Base-by-base conservation (phyloP, 2,113 vertebrate species). In the Eurypyga helias region DNA sequence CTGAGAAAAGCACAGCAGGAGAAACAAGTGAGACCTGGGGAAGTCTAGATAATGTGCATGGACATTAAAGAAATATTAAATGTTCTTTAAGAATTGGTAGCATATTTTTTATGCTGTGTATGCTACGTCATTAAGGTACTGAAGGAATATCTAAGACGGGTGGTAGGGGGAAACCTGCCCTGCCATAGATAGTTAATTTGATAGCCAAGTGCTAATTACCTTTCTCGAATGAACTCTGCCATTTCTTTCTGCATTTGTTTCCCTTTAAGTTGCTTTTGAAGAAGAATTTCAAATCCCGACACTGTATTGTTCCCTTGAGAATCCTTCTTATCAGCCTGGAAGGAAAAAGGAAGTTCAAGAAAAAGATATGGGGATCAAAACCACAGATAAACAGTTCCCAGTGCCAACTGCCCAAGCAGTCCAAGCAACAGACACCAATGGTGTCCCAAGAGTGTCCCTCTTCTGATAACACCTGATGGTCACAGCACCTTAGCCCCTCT, bases 211-310 rank as follows among this genome's bases (percentile, higher is more conserved):
- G 52, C 20, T 46, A 28, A 45, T 98, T 97, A 99, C 99, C 99
- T 99, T 96, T 99, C 99, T 93, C 99, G 98, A 85, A 99, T 94
- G 90, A 99, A 99, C 93, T 99, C 99, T 2, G 99, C 99, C 99
- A 99, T 99, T 96, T 99, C 99, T 92, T 99, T 99, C 98, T 99
- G 99, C 99, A 99, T 99, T 96, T 99, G 99, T 88, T 99, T 99
- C 87, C 99, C 99, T 97, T 99, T 99, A 88, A 99, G 98, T 89
- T 99, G 99, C 90, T 99, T 99, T 80, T 99, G 99, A 38, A 99
- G 98, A 91, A 99, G 97, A 46, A 99, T 99, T 96, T 99, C 99
- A 85, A 99, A 99, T 29, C 99, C 99, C 1, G 99, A 98, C 91
- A 99, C 97, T 3, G 97, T 98, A 69, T 98, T 98, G 31, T 99